These are phyloP conservation scores for Alectoris magna DNA, from an alignment of 2,797 vertebrate genomes.

Conservation along the genomic window DNA sequence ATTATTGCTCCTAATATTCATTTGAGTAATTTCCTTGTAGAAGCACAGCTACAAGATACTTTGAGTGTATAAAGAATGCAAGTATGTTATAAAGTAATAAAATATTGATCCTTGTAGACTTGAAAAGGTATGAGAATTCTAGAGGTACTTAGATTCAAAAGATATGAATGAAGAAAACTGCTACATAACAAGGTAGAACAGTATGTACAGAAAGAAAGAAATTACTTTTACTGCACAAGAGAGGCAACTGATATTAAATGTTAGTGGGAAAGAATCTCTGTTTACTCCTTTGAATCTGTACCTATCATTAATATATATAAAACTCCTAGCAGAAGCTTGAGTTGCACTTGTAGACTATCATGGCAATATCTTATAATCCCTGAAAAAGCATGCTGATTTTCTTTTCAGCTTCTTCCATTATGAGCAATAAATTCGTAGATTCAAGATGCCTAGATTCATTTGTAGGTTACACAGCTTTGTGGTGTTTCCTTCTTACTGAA, in stretches of 20 bases:
- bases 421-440: background rate
- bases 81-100: background rate
- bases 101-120: background rate
- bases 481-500: background rate
- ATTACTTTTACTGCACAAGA: background rate
- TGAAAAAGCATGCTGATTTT: background rate
- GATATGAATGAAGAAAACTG: background rate
- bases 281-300: background rate
- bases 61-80: background rate
- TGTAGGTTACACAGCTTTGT: background rate
- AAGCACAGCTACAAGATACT: background rate
- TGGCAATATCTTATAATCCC: background rate
- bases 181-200: background rate
- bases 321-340: background rate
- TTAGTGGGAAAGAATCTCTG: background rate
- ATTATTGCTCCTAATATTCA: background rate
- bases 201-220: background rate
- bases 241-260: background rate
- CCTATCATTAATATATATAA: background rate
- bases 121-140: background rate
- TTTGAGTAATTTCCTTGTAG: background rate
- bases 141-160: background rate
- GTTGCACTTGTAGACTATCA: background rate
- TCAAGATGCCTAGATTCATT: constrained; percentile 1
- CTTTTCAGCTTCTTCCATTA: background rate